Evolutionary conservation across 2,888 invertebrate genomes (phyloP), one percentile per base, ranked within the genome.

Genomic region (Charanyca ferruginea): DNA sequence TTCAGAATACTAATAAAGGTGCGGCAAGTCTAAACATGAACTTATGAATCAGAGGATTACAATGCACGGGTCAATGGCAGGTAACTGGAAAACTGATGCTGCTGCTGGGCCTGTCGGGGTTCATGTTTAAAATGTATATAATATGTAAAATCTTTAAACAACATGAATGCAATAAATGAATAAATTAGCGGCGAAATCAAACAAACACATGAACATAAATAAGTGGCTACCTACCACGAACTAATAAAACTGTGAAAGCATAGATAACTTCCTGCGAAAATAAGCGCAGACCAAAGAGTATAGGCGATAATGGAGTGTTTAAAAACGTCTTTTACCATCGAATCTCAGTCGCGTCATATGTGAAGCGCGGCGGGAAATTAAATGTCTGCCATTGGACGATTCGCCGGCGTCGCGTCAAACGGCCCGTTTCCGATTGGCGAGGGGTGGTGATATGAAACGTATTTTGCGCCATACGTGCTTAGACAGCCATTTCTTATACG

Each of bases 361-460:
- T 49, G 65, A 66, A 44, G 48, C 38, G 32, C 32, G 41, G 66
- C 66, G 71, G 71, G 71, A 71, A 71, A 71, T 73, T 58, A 71
- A 73, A 73, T 44, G 71, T 71, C 66, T 58, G 57, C 66, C 58
- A 58, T 53, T 44, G 57, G 58, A 65, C 42, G 18, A 66, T 38
- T 38, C 23, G 48, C 23, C 52, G 66, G 58, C 73, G 48, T 41
- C 23, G 16, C 66, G 25, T 73, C 66, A 49, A 44, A 32, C 41
- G 47, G 38, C 42, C 25, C 53, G 48, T 53, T 73, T 73, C 71
- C 73, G 66, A 66, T 73, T 59, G 66, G 44, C 35, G n/a, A 42
- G 13, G n/a, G 38, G 16, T 18, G 35, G 28, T 32, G 38, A 66
- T 58, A 57, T 28, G 35, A 52, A 9, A 16, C 35, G 44, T 54